A percentile compares a stretch with the other conserved stretches of the same genome.
Evolutionary conservation across 2,113 vertebrate genomes (phyloP).

Genomic region (Glaucidium brasilianum): DNA sequence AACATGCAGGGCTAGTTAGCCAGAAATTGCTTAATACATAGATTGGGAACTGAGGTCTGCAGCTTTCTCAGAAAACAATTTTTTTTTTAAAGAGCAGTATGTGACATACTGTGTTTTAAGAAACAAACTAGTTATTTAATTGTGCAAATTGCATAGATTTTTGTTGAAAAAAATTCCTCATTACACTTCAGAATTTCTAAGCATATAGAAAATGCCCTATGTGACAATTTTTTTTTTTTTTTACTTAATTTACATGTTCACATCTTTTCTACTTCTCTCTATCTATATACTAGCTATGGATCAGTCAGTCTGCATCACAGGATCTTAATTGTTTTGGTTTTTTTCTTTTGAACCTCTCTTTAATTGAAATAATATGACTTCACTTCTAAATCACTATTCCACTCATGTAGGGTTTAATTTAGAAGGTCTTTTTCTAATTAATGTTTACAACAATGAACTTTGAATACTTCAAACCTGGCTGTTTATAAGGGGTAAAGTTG

Average conservation of each 20-base stretch:
- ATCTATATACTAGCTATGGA: background rate
- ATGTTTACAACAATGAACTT: background rate
- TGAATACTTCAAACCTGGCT: background rate
- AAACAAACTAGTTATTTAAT: background rate
- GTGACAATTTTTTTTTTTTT: background rate
- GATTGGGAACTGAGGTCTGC: background rate
- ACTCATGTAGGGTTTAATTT: background rate
- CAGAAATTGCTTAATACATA: background rate
- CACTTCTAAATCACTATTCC: background rate
- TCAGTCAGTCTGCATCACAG: background rate
- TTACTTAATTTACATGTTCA: background rate
- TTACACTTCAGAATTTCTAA: background rate
- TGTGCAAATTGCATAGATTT: background rate
- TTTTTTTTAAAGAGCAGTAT: background rate
- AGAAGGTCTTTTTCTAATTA: background rate
- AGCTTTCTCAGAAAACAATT: background rate
- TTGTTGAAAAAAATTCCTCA: background rate
- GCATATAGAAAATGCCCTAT: background rate
- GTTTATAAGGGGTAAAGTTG: background rate
- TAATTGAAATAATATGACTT: background rate
- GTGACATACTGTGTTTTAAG: background rate
- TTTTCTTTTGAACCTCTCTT: background rate
- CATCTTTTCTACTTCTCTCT: background rate
- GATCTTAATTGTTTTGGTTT: background rate
- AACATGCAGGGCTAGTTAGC: background rate